These are phyloP conservation scores for Scrobipalpa atriplicella DNA, from an alignment of 2,888 invertebrate genomes.

Conservation along the genomic window DNA sequence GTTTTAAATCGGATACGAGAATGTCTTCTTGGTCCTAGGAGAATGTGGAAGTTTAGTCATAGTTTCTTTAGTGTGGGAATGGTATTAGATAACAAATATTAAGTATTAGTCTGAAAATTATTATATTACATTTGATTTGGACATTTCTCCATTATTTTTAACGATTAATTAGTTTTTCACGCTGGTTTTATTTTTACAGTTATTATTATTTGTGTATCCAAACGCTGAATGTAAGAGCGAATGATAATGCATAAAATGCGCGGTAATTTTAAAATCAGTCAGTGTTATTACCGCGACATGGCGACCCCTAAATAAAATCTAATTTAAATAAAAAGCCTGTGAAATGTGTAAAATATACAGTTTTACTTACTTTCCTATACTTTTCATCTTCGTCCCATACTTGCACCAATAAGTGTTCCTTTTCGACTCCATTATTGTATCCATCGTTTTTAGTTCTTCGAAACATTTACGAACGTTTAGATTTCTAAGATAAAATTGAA, in stretches of 20 bases:
- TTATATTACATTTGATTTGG: neutral
- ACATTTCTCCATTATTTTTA: neutral
- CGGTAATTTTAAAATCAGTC: neutral
- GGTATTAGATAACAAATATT: too few relatives aligned
- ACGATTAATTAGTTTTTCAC: neutral
- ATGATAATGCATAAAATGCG: neutral
- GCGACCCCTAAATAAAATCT: neutral
- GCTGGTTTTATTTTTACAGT: neutral
- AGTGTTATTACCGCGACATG: neutral
- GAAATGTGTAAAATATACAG: neutral
- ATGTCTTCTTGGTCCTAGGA: too few relatives aligned
- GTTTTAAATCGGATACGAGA: slow-evolving; percentile 16
- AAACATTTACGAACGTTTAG: neutral
- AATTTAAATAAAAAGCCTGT: neutral
- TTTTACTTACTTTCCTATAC: slow-evolving; percentile 46
- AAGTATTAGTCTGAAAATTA: neutral
- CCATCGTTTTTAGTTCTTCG: neutral
- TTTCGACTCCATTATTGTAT: slow-evolving; percentile 31
- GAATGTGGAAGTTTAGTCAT: too few relatives aligned
- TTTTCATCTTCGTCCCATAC: slow-evolving; percentile 51
- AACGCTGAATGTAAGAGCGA: neutral
- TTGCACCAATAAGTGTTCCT: slow-evolving; percentile 57
- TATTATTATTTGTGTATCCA: neutral
- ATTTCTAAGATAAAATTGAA: neutral
- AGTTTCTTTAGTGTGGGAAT: too few relatives aligned